These are phyloP conservation scores for Abscondita cerata DNA, from an alignment of 2,888 invertebrate genomes.

Conservation along the genomic window DNA sequence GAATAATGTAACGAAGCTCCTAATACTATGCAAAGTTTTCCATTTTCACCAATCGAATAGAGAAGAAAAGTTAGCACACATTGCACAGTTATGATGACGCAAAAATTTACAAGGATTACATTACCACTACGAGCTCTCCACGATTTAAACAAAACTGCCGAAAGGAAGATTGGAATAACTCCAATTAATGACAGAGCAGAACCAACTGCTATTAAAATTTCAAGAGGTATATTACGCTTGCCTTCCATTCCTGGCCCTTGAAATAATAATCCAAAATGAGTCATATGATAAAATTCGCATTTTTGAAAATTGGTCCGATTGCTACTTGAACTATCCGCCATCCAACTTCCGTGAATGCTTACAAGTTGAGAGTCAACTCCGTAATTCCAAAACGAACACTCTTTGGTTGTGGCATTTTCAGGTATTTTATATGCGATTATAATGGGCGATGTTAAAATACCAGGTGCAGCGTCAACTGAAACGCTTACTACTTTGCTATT, in stretches of 20 bases:
- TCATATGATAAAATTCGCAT: constrained; percentile 62
- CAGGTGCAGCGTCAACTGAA: constrained; percentile 62
- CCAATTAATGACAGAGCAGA: constrained; percentile 61
- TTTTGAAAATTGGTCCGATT: constrained; percentile 51
- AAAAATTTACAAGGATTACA: constrained; percentile 63
- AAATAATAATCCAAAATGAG: constrained; percentile 64
- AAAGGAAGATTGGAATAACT: constrained; percentile 58
- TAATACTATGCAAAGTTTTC: constrained; percentile 61
- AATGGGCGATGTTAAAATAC: constrained; percentile 61
- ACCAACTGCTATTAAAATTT: constrained; percentile 60
- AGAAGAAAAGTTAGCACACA: constrained; percentile 56
- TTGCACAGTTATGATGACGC: constrained; percentile 58
- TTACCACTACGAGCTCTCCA: constrained; percentile 67
- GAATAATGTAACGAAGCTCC: constrained; percentile 68
- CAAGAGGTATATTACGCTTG: constrained; percentile 49
- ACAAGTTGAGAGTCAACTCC: constrained; percentile 58
- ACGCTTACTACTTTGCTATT: constrained; percentile 62
- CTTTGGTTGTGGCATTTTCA: constrained; percentile 28
- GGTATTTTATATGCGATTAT: constrained; percentile 45
- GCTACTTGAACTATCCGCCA: constrained; percentile 7
- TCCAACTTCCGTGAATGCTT: constrained; percentile 33
- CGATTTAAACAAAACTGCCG: constrained; percentile 62
- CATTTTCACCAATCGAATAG: constrained; percentile 53
- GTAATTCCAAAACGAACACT: constrained; percentile 64
- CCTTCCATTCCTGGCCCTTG: constrained; percentile 37